Evolutionary conservation across 2,888 invertebrate genomes (phyloP).

Genomic region (Eubasilissa splendida): DNA sequence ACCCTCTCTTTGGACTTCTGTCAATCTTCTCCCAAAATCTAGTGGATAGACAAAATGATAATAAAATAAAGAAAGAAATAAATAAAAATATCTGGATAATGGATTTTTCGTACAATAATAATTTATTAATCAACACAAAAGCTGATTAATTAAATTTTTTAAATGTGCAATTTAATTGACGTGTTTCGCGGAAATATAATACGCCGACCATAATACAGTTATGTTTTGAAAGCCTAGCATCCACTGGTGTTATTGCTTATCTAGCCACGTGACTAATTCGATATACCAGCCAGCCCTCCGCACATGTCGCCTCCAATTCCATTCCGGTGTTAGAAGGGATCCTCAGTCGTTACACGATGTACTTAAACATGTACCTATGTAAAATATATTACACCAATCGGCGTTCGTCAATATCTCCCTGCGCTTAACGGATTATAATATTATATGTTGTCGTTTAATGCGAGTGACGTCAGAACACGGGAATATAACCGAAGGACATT

Average conservation of each 20-base stretch:
- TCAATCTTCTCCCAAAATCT: too few species aligned
- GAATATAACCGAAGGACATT: neutral
- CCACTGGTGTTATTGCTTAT: conserved; percentile 54
- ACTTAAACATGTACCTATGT: conserved; percentile 4
- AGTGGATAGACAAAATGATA: too few species aligned
- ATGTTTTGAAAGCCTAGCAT: neutral
- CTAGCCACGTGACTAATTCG: conserved; percentile 57
- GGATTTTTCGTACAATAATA: too few species aligned
- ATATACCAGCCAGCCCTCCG: conserved; percentile 48
- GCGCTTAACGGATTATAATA: conserved; percentile 32
- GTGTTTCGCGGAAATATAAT: too few species aligned
- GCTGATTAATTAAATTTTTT: too few species aligned
- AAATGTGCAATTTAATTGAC: too few species aligned
- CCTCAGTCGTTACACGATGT: neutral
- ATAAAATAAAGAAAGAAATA: too few species aligned
- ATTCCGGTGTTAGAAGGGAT: neutral
- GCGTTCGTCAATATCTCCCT: conserved; percentile 27
- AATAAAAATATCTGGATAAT: too few species aligned
- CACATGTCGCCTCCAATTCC: conserved; percentile 39
- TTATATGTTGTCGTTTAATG: conserved; percentile 16
- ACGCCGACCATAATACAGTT: too few species aligned
- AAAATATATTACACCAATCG: neutral
- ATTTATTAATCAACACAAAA: too few species aligned
- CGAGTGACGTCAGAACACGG: conserved; percentile 12
- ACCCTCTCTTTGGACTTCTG: too few species aligned